These are phyloP conservation scores for Vandiemenella viatica DNA, from an alignment of 2,888 invertebrate species.

Conservation along the genomic window DNA sequence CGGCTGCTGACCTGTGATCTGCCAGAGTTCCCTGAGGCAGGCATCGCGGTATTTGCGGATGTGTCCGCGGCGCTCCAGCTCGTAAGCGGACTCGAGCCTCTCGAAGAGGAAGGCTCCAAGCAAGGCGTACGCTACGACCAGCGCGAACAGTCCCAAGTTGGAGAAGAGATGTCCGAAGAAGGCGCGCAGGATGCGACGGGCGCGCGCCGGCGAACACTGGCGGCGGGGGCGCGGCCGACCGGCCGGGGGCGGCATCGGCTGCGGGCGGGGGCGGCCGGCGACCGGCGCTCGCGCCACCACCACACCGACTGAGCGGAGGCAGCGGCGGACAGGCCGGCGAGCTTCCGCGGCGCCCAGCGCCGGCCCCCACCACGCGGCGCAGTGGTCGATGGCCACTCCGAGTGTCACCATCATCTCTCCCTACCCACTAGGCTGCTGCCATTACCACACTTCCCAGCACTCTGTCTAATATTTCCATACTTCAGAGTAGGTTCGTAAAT, in stretches of 20 bases:
- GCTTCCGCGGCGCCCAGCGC: no score
- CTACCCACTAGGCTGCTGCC: no score
- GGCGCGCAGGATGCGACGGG: slow-evolving; percentile 24
- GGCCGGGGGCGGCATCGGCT: not conserved
- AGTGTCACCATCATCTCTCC: no score
- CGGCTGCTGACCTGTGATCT: slow-evolving; percentile 53
- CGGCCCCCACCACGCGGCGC: no score
- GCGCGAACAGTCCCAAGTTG: slow-evolving; percentile 50
- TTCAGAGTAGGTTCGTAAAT: no score
- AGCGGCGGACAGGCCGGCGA: no score
- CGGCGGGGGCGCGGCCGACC: not conserved
- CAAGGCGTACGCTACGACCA: slow-evolving; percentile 59
- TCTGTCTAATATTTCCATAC: no score
- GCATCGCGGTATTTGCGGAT: slow-evolving; percentile 48
- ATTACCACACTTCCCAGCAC: no score
- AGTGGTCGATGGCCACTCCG: no score
- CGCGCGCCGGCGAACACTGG: slow-evolving; percentile 7
- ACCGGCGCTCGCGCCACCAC: not conserved
- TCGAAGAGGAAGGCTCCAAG: slow-evolving; percentile 62
- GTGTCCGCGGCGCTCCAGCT: slow-evolving; percentile 44
- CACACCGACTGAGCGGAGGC: no score
- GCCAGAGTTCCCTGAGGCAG: slow-evolving; percentile 59
- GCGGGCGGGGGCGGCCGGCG: no score
- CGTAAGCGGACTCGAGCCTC: slow-evolving; percentile 54
- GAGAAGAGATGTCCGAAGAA: slow-evolving; percentile 45